Percentiles rank a stretch among this genome's conserved stretches.
Evolutionary conservation across 2,113 vertebrate genomes (phyloP).

Genomic region (Ceyx cyanopectus): DNA sequence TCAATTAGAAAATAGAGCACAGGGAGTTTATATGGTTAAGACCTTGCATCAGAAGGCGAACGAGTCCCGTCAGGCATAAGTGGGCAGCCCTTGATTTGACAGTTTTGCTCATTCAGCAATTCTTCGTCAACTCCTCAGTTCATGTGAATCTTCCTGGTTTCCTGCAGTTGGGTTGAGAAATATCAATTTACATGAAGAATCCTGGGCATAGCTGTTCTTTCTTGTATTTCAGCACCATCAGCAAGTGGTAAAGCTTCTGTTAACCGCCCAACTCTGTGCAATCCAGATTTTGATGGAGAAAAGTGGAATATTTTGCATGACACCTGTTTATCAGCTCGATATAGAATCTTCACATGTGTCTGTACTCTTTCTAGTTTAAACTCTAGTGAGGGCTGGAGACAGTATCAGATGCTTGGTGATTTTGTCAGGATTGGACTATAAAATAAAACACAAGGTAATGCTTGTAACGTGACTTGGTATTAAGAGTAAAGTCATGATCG

Average conservation of each 20-base stretch:
- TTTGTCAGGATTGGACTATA: background rate
- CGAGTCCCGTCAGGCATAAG: constrained; percentile 42
- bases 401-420: background rate
- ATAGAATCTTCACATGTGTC: rapidly evolving
- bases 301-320: rapidly evolving
- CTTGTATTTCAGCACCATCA: background rate
- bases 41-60: constrained; percentile 16
- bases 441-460: background rate
- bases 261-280: background rate
- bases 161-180: background rate
- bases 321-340: background rate
- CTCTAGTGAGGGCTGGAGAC: background rate
- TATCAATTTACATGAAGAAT: background rate
- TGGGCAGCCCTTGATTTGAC: constrained; percentile 23
- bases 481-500: background rate
- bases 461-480: background rate
- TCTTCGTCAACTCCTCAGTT: background rate
- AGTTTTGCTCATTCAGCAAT: constrained; percentile 55
- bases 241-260: rapidly evolving
- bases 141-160: background rate
- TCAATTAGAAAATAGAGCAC: background rate
- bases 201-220: background rate
- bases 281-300: background rate
- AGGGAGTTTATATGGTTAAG: background rate
- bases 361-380: background rate